phyloP scores from a whole-genome alignment of 2,113 vertebrate species.

The Ursus arctos region DNA sequence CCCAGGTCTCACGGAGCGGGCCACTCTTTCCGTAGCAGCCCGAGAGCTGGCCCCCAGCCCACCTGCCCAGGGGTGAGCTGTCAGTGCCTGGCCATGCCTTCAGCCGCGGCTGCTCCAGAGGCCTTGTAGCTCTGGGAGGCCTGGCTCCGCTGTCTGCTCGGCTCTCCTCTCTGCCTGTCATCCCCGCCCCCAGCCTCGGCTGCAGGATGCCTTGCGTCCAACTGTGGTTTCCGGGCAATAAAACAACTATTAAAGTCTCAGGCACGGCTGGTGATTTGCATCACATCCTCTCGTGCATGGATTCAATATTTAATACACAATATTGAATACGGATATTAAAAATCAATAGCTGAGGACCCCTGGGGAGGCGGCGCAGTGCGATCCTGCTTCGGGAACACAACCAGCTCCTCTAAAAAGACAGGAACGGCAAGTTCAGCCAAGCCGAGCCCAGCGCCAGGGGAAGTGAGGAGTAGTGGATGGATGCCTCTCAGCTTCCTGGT shows the following conservation, averaged over 20 bases:
- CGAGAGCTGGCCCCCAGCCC: not conserved
- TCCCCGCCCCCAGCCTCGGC: slow-evolving; percentile 66
- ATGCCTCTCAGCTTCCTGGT: slow-evolving; percentile 64
- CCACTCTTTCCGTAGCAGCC: slow-evolving; percentile 18
- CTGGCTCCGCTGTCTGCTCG: not conserved
- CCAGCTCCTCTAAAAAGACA: slow-evolving; percentile 80
- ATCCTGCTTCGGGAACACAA: slow-evolving; percentile 82
- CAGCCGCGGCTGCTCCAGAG: not conserved
- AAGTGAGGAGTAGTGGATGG: slow-evolving; percentile 56
- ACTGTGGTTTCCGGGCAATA: slow-evolving; percentile 87
- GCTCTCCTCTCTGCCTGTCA: slow-evolving; percentile 64
- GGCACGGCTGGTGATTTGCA: slow-evolving; percentile 89
- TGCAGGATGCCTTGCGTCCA: slow-evolving; percentile 84
- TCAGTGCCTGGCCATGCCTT: not conserved
- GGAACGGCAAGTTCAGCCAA: slow-evolving; percentile 84
- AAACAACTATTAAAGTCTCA: slow-evolving; percentile 89
- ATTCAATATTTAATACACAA: slow-evolving; percentile 89
- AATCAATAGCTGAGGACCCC: slow-evolving; percentile 89
- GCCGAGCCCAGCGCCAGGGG: slow-evolving; percentile 73
- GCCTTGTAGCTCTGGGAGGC: slow-evolving; percentile 42
- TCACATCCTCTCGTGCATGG: slow-evolving; percentile 87
- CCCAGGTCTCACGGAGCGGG: not conserved
- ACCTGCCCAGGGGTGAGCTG: not conserved
- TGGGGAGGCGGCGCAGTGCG: slow-evolving; percentile 86
- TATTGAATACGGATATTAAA: slow-evolving; percentile 91